Evolutionary conservation across 2,797 vertebrate species (phyloP).

Genomic region (Lepilemur septentrionalis): DNA sequence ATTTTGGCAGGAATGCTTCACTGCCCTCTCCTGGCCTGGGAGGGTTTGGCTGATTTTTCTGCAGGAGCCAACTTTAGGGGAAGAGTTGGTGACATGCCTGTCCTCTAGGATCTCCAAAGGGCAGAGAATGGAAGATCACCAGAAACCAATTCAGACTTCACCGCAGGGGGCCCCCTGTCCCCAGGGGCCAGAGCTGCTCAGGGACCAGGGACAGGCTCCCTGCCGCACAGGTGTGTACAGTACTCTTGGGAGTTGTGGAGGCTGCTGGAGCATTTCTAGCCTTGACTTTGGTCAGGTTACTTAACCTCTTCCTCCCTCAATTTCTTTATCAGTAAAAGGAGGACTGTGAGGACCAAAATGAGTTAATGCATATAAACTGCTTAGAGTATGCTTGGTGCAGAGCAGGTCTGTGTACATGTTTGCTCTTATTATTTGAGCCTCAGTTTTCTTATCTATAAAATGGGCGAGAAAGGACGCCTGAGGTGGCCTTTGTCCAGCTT

Average conservation of each 20-base stretch:
- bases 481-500: not conserved
- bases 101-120: not conserved
- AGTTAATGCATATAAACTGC: not conserved
- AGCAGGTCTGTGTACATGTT: not conserved
- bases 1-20: slow-evolving; percentile 8
- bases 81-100: not conserved
- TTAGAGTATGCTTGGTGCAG: too few species aligned
- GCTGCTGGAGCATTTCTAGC: not conserved
- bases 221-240: not conserved
- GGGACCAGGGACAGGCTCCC: not conserved
- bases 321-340: not conserved
- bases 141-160: not conserved
- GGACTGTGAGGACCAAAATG: not conserved
- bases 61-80: not conserved
- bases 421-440: not conserved
- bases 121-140: not conserved
- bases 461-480: not conserved
- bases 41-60: not conserved
- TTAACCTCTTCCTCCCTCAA: not conserved
- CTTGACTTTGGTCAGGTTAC: not conserved
- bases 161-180: not conserved
- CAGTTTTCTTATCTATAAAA: not conserved
- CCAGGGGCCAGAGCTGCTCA: not conserved
- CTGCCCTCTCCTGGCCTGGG: slow-evolving; percentile 58
- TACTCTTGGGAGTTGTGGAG: not conserved